These are phyloP conservation scores for Otolemur garnettii DNA, from an alignment of 2,113 vertebrate species.

Conservation along the genomic window DNA sequence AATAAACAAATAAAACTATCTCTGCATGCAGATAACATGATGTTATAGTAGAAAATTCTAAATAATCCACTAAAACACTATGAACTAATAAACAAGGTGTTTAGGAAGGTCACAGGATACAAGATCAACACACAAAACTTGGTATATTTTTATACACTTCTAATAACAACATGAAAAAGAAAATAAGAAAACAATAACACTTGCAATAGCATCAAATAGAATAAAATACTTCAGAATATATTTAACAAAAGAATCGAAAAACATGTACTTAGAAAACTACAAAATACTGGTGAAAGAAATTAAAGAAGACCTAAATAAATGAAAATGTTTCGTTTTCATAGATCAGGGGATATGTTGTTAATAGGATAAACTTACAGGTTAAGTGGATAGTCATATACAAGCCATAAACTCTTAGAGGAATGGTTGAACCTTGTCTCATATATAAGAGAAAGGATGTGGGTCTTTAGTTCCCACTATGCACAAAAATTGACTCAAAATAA, in stretches of 20 bases:
- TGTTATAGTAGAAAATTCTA: neutral
- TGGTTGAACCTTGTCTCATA: no score
- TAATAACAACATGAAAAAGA: neutral
- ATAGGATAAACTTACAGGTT: neutral
- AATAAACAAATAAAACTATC: neutral
- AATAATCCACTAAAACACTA: neutral
- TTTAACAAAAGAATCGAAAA: slow-evolving; percentile 5
- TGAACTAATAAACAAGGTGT: neutral
- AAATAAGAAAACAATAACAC: slow-evolving; percentile 24
- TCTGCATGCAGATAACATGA: neutral
- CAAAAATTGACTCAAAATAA: neutral
- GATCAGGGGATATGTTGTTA: neutral
- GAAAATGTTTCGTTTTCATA: neutral
- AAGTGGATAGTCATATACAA: neutral
- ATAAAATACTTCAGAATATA: neutral
- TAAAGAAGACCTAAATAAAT: neutral
- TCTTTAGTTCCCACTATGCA: neutral
- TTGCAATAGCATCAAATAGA: neutral
- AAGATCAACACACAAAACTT: neutral
- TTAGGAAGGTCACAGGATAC: neutral
- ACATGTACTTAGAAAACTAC: neutral
- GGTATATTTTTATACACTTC: neutral
- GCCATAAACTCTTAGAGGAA: neutral
- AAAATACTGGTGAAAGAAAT: slow-evolving; percentile 12
- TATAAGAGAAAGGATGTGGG: neutral